phyloP scores from a whole-genome alignment of 2,888 invertebrate species.

The Hoplodrina blanda region DNA sequence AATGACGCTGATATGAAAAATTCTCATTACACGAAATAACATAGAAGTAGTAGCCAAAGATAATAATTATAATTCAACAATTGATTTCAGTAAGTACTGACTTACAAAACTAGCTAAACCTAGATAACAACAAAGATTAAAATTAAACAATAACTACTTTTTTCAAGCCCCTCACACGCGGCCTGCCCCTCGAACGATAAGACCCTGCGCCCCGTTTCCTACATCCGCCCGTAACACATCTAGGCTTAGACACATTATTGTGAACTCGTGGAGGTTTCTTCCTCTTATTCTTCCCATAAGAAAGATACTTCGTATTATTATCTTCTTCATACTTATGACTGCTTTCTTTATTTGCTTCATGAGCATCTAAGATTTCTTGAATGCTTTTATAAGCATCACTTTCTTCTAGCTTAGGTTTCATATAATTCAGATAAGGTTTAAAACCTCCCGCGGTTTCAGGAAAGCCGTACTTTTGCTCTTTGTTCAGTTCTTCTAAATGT shows the following conservation, averaged over 20 bases:
- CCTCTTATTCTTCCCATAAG: conserved; percentile 69
- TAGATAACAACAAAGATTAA: background rate
- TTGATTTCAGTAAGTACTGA: no score
- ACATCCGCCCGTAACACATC: conserved; percentile 77
- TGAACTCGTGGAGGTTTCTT: conserved; percentile 66
- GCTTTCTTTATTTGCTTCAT: conserved; percentile 78
- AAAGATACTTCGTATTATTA: conserved; percentile 67
- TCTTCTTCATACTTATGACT: conserved; percentile 60
- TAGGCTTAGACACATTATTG: conserved; percentile 65
- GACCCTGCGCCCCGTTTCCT: conserved; percentile 71
- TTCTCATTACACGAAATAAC: no score
- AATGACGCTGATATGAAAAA: no score
- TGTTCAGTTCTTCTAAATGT: conserved; percentile 75
- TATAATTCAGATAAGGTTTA: conserved; percentile 66
- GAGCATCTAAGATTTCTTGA: conserved; percentile 83
- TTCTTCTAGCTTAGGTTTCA: conserved; percentile 69
- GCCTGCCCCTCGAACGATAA: conserved; percentile 73
- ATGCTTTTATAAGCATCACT: conserved; percentile 79
- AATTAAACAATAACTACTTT: conserved; percentile 52
- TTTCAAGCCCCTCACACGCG: conserved; percentile 78
- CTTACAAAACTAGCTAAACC: background rate
- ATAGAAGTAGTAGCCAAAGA: no score
- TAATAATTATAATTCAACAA: no score
- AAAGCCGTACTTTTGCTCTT: conserved; percentile 69
- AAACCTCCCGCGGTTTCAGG: conserved; percentile 55